phyloP scores from a whole-genome alignment of 2,113 vertebrate genomes.

The Aptenodytes forsteri region DNA sequence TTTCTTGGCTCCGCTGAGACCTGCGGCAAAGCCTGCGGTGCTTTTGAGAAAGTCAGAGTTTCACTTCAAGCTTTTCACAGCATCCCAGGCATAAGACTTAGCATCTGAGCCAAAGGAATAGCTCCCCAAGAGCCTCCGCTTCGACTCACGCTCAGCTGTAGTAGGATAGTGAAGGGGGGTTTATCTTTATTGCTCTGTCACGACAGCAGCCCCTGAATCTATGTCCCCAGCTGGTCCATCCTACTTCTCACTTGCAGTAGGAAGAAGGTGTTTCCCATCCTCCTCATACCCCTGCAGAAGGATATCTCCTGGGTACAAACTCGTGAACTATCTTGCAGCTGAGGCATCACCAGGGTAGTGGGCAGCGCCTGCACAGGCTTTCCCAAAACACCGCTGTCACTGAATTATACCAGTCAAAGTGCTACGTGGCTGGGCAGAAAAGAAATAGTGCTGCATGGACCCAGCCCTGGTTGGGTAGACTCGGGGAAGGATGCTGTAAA shows the following conservation, averaged over 20 bases:
- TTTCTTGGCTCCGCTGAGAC: neutral
- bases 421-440: neutral
- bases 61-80: neutral
- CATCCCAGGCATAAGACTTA: no score
- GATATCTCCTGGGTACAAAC: neutral
- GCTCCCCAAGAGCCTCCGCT: neutral
- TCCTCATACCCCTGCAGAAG: neutral
- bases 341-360: neutral
- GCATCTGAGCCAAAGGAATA: neutral
- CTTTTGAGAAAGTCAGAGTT: neutral
- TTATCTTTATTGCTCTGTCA: neutral
- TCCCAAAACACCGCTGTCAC: accelerated
- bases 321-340: neutral
- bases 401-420: neutral
- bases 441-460: neutral
- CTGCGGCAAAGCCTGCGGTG: neutral
- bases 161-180: neutral
- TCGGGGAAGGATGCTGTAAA: neutral
- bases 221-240: neutral
- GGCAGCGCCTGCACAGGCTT: neutral
- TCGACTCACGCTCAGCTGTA: neutral
- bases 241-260: no score
- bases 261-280: neutral
- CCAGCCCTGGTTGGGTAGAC: neutral
- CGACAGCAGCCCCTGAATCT: neutral